A percentile compares a stretch with the other conserved stretches of the same genome.
Conservation (phyloP, 2,888 invertebrate genomes). For the Melolontha melolontha region DNA sequence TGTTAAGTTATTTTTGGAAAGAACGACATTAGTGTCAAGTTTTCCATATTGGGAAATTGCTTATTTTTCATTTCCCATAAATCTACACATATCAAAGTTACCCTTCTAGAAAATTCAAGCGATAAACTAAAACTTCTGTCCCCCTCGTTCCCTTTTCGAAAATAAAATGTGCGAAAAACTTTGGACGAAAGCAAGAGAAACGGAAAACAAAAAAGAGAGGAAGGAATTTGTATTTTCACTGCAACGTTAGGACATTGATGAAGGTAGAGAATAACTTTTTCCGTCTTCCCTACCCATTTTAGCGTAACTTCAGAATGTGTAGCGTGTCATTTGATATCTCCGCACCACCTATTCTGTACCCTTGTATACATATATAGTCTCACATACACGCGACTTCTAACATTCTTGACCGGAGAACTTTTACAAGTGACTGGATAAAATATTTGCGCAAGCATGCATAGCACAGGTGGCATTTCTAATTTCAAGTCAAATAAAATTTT, state of each 20-base stretch:
- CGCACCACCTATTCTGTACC: background rate
- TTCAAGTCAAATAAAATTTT: constrained; percentile 31
- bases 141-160: no score
- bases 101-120: no score
- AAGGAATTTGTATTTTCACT: constrained; percentile 24
- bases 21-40: no score
- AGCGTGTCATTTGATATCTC: no score
- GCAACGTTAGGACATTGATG: constrained; percentile 30
- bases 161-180: no score
- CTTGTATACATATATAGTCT: background rate
- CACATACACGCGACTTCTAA: constrained; percentile 1
- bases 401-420: constrained; percentile 10
- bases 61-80: no score
- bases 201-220: no score
- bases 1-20: no score
- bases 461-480: constrained; percentile 35
- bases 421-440: constrained; percentile 14
- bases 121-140: no score
- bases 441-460: constrained; percentile 7
- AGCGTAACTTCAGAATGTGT: background rate
- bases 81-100: no score
- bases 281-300: background rate
- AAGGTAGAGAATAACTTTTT: constrained; percentile 32
- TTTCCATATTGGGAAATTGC: no score
- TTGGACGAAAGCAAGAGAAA: no score